These are phyloP conservation scores for Salmo trutta DNA, from an alignment of 2,797 vertebrate genomes.

Conservation along the genomic window DNA sequence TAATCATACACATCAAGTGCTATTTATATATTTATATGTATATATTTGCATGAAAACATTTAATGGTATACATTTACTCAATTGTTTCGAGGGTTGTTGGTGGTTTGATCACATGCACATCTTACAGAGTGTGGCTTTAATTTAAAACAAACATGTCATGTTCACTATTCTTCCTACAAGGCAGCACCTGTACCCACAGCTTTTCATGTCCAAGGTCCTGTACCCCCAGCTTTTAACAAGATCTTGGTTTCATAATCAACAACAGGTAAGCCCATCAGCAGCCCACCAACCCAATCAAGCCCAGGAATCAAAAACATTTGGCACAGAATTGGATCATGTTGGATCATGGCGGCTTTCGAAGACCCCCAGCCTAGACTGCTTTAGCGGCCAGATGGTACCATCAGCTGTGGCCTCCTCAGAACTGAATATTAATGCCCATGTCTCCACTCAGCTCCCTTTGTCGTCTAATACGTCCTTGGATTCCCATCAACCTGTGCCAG, in stretches of 20 bases:
- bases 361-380: constrained; percentile 24
- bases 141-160: background rate
- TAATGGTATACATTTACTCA: background rate
- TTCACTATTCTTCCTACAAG: no score
- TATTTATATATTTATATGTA: no score
- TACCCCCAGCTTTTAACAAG: background rate
- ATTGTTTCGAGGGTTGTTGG: background rate
- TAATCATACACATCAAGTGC: no score
- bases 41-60: background rate
- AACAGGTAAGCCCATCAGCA: background rate
- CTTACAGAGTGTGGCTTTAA: background rate
- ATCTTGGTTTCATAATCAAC: background rate
- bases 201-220: background rate
- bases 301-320: constrained; percentile 4
- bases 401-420: constrained; percentile 61
- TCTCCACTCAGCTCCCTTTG: constrained; percentile 65
- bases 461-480: constrained; percentile 60
- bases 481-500: constrained; percentile 54
- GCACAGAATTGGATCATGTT: background rate
- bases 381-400: constrained; percentile 63
- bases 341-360: constrained; percentile 9
- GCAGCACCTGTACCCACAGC: no score
- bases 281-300: background rate
- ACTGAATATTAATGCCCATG: constrained; percentile 45
- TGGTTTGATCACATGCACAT: background rate